Evolutionary conservation across 2,888 invertebrate species (phyloP).

Genomic region (Aromia moschata): DNA sequence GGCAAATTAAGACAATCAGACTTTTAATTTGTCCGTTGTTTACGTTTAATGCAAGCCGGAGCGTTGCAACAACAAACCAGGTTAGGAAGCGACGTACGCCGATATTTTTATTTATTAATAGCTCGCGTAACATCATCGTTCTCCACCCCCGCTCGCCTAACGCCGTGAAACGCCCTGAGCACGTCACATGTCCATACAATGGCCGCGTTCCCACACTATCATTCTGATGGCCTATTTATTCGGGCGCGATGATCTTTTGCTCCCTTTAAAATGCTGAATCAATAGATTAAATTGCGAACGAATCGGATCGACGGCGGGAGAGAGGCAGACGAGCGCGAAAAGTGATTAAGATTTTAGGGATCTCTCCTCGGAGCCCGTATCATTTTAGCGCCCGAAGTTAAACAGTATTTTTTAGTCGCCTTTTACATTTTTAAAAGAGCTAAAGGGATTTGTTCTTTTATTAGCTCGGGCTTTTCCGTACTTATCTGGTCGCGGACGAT

Average conservation of each 20-base stretch:
- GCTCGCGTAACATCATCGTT: constrained; percentile 32
- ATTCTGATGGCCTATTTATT: constrained; percentile 59
- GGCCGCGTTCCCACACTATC: constrained; percentile 60
- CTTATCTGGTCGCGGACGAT: constrained; percentile 52
- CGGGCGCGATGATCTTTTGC: constrained; percentile 61
- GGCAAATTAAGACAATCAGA: background rate
- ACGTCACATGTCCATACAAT: constrained; percentile 60
- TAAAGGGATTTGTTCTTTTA: constrained; percentile 59
- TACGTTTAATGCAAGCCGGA: background rate
- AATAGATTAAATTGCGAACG: constrained; percentile 61
- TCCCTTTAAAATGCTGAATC: constrained; percentile 61
- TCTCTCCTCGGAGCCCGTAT: constrained; percentile 57
- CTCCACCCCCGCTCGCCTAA: constrained; percentile 53
- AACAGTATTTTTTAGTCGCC: constrained; percentile 58
- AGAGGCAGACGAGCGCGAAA: constrained; percentile 58
- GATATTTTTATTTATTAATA: constrained; percentile 51
- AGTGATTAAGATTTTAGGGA: constrained; percentile 63
- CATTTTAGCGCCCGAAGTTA: constrained; percentile 59
- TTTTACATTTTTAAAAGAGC: constrained; percentile 59
- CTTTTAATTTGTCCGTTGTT: constrained; percentile 38
- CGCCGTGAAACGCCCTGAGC: constrained; percentile 52
- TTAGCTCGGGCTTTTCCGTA: constrained; percentile 56
- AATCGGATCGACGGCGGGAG: constrained; percentile 55
- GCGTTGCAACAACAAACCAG: background rate
- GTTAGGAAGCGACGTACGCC: constrained; percentile 13